These are phyloP conservation scores for Syrmaticus mikado DNA, from an alignment of 2,113 vertebrate species.

Conservation along the genomic window DNA sequence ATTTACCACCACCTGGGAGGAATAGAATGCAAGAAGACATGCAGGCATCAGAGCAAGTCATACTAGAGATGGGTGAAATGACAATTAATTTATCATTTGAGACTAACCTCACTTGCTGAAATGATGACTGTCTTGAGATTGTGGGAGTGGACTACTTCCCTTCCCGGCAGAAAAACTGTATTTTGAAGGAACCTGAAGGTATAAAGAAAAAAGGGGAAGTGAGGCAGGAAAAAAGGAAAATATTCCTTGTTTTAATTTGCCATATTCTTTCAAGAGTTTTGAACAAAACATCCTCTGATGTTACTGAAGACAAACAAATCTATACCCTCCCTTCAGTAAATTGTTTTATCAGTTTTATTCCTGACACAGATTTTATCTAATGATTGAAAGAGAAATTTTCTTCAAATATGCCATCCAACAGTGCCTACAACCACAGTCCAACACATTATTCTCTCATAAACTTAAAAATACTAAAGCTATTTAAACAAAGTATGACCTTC, in stretches of 20 bases:
- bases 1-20: background rate
- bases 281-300: background rate
- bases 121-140: background rate
- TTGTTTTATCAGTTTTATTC: background rate
- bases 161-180: background rate
- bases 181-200: background rate
- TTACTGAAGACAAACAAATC: background rate
- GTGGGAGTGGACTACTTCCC: background rate
- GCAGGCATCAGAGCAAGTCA: slow-evolving; percentile 16
- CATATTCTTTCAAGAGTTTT: slow-evolving; percentile 1
- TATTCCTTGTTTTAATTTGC: slow-evolving; percentile 4
- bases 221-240: background rate
- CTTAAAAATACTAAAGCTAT: background rate
- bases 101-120: background rate
- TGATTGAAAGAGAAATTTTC: background rate
- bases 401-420: background rate
- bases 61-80: slow-evolving; percentile 4
- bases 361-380: background rate
- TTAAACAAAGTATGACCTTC: background rate
- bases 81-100: background rate
- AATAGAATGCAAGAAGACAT: slow-evolving; percentile 43
- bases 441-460: background rate
- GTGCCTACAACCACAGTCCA: background rate
- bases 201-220: background rate
- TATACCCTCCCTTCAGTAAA: background rate